Percentiles rank a stretch among this genome's conserved stretches.
These are phyloP conservation scores for Carassius auratus DNA, from an alignment of 2,113 vertebrate species.

Conservation along the genomic window DNA sequence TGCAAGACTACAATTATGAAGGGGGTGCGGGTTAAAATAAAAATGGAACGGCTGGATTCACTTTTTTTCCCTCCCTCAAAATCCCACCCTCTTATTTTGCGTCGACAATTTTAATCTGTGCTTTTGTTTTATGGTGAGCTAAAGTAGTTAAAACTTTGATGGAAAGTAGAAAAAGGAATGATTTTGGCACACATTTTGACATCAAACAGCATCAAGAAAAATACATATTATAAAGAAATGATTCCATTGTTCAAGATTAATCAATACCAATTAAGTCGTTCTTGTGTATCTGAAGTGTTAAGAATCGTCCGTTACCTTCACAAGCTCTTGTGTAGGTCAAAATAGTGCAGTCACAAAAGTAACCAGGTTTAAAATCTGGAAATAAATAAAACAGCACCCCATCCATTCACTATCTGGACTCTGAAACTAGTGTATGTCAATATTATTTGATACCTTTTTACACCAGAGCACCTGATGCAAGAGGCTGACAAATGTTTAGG, in stretches of 20 bases:
- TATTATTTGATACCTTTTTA: slow-evolving; percentile 1
- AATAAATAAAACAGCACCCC: slow-evolving; percentile 44
- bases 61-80: neutral
- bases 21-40: slow-evolving; percentile 7
- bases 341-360: neutral
- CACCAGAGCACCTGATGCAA: slow-evolving; percentile 1
- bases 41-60: slow-evolving; percentile 13
- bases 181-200: slow-evolving; percentile 5
- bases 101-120: neutral
- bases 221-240: neutral
- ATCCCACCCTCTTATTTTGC: neutral
- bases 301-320: neutral
- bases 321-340: slow-evolving; percentile 19
- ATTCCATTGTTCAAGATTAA: neutral
- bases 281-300: neutral
- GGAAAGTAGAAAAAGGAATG: slow-evolving; percentile 32
- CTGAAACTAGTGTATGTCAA: slow-evolving; percentile 4
- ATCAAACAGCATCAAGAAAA: slow-evolving; percentile 17
- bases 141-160: neutral
- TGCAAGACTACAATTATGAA: slow-evolving; percentile 12
- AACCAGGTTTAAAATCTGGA: neutral
- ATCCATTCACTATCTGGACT: slow-evolving; percentile 1
- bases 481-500: neutral
- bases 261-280: slow-evolving; percentile 1
- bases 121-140: neutral